Percentiles rank a stretch among this genome's conserved stretches.
phyloP scores from a whole-genome alignment of 2,888 invertebrate genomes.

The Octonoba sinensis region DNA sequence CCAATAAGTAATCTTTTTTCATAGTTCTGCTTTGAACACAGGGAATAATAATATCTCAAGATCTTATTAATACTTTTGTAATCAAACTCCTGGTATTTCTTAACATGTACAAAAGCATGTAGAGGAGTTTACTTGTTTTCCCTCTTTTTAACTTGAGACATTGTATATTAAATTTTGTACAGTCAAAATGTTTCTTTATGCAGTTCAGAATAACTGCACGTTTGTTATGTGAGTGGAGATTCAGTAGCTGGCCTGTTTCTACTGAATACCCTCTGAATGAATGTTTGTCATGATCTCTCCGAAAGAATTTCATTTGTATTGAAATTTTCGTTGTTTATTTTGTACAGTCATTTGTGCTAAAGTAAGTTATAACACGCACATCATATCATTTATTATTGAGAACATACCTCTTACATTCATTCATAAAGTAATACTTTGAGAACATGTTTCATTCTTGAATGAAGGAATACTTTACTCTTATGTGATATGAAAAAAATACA shows the following conservation, averaged over 20 bases:
- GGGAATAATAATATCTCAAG: no score
- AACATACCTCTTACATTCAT: slow-evolving; percentile 48
- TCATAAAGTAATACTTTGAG: slow-evolving; percentile 34
- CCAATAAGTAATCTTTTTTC: neutral
- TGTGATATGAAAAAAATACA: slow-evolving; percentile 35
- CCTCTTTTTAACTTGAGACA: slow-evolving; percentile 40
- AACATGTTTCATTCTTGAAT: slow-evolving; percentile 26
- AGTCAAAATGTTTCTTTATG: slow-evolving; percentile 43
- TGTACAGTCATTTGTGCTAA: slow-evolving; percentile 54
- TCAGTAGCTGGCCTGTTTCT: slow-evolving; percentile 35
- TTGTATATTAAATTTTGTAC: slow-evolving; percentile 57
- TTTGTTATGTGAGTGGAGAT: slow-evolving; percentile 32
- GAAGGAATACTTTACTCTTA: slow-evolving; percentile 46
- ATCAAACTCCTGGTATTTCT: slow-evolving; percentile 18
- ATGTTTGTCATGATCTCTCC: slow-evolving; percentile 45
- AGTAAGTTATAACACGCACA: slow-evolving; percentile 58
- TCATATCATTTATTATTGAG: slow-evolving; percentile 56
- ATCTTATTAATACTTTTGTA: slow-evolving; percentile 48
- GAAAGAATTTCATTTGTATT: slow-evolving; percentile 33
- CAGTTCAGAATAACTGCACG: slow-evolving; percentile 19
- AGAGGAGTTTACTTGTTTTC: no score
- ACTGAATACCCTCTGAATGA: slow-evolving; percentile 25
- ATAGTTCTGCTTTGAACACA: no score
- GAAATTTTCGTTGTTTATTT: slow-evolving; percentile 40
- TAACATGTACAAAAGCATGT: neutral